Conservation (phyloP, 2,797 vertebrate species). For the Lerista edwardsae region DNA sequence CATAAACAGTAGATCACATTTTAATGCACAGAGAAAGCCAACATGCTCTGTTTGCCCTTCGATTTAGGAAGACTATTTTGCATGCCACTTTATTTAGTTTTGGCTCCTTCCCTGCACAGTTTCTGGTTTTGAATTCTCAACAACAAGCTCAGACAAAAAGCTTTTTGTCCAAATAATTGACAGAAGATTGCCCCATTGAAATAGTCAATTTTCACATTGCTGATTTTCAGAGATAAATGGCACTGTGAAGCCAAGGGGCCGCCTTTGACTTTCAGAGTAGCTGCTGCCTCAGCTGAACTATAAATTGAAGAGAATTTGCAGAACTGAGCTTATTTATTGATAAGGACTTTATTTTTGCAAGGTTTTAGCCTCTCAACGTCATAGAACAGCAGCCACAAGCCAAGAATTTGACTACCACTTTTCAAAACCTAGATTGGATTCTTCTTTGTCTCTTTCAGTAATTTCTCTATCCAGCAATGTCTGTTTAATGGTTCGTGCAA, state of each 20-base stretch:
- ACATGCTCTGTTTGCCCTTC: neutral
- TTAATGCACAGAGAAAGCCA: slow-evolving; percentile 3
- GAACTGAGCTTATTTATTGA: neutral
- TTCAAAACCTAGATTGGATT: neutral
- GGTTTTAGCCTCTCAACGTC: neutral
- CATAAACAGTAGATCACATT: neutral
- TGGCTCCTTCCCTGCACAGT: neutral
- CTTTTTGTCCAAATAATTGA: slow-evolving; percentile 28
- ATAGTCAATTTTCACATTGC: neutral
- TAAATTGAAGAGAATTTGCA: neutral
- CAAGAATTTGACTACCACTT: neutral
- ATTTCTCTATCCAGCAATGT: neutral
- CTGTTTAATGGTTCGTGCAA: neutral
- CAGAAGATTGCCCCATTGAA: neutral
- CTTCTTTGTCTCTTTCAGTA: neutral
- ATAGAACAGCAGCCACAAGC: neutral
- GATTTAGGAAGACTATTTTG: neutral
- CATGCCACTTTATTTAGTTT: neutral
- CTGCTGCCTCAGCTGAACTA: slow-evolving; percentile 1
- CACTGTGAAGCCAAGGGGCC: slow-evolving; percentile 18
- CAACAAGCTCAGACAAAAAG: neutral
- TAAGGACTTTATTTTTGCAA: neutral
- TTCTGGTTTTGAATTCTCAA: slow-evolving; percentile 30
- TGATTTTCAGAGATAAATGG: slow-evolving; percentile 8
- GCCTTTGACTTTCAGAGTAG: slow-evolving; percentile 15